Percentiles rank a stretch among this genome's conserved stretches.
Conservation (phyloP, 2,113 vertebrate genomes). For the Piliocolobus tephrosceles region DNA sequence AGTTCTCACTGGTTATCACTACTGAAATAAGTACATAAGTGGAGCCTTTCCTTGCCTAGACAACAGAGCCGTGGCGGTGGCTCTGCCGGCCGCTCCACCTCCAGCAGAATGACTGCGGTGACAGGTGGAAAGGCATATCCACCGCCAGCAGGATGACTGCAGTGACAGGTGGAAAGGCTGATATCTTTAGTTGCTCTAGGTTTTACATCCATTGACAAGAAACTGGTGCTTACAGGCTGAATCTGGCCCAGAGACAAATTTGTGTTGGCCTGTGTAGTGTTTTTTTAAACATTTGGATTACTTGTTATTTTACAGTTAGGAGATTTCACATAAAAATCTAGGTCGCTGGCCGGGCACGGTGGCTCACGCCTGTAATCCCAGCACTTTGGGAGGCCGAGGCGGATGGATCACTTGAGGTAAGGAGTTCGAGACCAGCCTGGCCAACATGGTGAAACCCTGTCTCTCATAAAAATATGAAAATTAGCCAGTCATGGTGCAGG, state of each 20-base stretch:
- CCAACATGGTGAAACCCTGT: too few species aligned
- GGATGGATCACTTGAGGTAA: too few species aligned
- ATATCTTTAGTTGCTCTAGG: neutral
- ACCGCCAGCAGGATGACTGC: neutral
- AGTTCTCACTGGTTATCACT: neutral
- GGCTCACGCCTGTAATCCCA: too few species aligned
- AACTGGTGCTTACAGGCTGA: neutral
- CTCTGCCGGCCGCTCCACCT: rapidly evolving
- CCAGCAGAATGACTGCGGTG: neutral
- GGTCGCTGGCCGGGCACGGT: too few species aligned
- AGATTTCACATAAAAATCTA: neutral
- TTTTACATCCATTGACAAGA: neutral
- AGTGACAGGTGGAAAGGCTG: too few species aligned
- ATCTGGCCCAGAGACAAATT: neutral
- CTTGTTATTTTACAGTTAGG: neutral
- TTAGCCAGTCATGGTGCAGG: too few species aligned
- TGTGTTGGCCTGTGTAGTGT: rapidly evolving
- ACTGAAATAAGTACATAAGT: neutral
- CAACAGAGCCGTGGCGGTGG: neutral
- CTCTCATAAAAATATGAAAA: too few species aligned
- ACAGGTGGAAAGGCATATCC: too few species aligned
- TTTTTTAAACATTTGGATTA: neutral
- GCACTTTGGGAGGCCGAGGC: too few species aligned
- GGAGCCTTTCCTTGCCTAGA: neutral
- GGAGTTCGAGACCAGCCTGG: too few species aligned